phyloP scores from a whole-genome alignment of 1,140 invertebrate genomes.

The Musca domestica region DNA sequence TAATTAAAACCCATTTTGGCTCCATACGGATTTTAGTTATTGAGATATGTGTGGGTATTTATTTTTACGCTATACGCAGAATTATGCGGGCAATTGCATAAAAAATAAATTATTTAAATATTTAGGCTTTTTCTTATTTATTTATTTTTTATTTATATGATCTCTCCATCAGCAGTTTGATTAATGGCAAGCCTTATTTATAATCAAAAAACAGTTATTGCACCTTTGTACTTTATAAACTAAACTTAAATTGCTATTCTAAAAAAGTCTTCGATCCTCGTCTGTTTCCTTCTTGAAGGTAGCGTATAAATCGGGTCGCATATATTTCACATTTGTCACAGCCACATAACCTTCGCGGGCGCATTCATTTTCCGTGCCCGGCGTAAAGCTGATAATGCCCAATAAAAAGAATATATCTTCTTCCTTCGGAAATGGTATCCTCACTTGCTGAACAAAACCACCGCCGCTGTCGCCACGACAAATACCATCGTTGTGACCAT shows the following conservation, averaged over 20 bases:
- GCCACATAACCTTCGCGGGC: background rate
- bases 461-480: conserved; percentile 42
- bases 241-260: background rate
- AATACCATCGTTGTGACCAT: conserved; percentile 8
- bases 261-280: background rate
- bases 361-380: background rate
- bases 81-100: too few species aligned
- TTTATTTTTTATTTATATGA: too few species aligned
- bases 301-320: background rate
- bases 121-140: too few species aligned
- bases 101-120: too few species aligned
- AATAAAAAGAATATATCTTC: background rate
- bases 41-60: too few species aligned
- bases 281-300: background rate
- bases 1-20: too few species aligned
- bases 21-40: too few species aligned
- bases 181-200: too few species aligned
- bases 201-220: too few species aligned
- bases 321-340: background rate
- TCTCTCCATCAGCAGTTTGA: too few species aligned
- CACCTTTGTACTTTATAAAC: background rate
- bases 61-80: too few species aligned
- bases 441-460: conserved; percentile 39
- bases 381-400: background rate
- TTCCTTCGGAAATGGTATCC: background rate